phyloP scores from a whole-genome alignment of 2,797 vertebrate species.

The Adrianichthys oophorus region DNA sequence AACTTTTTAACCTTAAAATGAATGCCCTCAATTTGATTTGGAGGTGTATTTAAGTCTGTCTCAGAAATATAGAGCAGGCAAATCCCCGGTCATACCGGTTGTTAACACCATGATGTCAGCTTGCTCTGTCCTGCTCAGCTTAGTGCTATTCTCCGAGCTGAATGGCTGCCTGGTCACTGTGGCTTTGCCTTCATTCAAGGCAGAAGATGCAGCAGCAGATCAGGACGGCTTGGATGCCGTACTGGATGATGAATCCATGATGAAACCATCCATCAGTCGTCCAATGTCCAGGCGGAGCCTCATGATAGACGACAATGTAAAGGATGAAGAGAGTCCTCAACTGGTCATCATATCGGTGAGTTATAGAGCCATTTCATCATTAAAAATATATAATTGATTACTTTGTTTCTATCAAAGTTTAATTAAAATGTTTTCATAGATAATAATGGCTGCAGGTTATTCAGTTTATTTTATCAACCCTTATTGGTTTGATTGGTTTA shows the following conservation, averaged over 20 bases:
- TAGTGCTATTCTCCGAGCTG: constrained; percentile 84
- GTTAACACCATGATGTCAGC: constrained; percentile 71
- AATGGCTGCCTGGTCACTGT: constrained; percentile 68
- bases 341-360: constrained; percentile 71
- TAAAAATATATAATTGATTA: too few relatives aligned
- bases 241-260: constrained; percentile 60
- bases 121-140: constrained; percentile 73
- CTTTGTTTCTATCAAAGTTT: too few relatives aligned
- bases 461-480: too few relatives aligned
- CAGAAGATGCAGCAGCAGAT: constrained; percentile 70
- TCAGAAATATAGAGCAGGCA: constrained; percentile 52
- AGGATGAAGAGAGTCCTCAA: constrained; percentile 70
- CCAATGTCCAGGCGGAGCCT: constrained; percentile 65
- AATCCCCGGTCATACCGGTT: constrained; percentile 1
- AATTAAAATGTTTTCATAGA: too few relatives aligned
- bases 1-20: constrained; percentile 4
- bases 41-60: constrained; percentile 8
- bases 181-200: constrained; percentile 74
- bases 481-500: too few relatives aligned
- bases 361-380: background rate
- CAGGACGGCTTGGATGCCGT: constrained; percentile 65
- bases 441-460: too few relatives aligned
- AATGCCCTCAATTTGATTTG: background rate
- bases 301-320: constrained; percentile 65
- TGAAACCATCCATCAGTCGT: constrained; percentile 43